Evolutionary conservation across 2,888 invertebrate genomes (phyloP).

Genomic region (Hartigia nigra): DNA sequence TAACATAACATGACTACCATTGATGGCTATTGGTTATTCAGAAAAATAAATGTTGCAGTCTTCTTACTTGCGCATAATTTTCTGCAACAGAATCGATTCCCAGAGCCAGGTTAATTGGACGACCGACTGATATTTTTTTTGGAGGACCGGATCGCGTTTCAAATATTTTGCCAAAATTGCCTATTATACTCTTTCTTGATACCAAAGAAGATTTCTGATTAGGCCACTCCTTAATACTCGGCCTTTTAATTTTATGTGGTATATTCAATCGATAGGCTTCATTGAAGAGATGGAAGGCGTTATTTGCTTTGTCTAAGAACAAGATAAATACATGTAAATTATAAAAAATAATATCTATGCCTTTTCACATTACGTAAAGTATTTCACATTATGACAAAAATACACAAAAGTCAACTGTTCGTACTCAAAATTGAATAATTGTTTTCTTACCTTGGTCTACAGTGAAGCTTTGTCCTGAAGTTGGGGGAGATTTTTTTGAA

Average conservation of each 20-base stretch:
- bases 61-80: background rate
- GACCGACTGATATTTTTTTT: background rate
- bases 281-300: background rate
- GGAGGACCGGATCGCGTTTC: background rate
- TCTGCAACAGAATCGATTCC: constrained; percentile 5
- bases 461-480: background rate
- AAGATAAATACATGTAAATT: background rate
- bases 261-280: background rate
- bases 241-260: background rate
- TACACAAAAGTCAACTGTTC: no score
- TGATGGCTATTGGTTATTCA: background rate
- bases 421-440: background rate
- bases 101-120: background rate
- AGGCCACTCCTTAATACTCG: background rate
- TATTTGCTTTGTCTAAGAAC: background rate
- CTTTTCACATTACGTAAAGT: no score
- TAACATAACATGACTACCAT: background rate
- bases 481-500: background rate
- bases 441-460: background rate
- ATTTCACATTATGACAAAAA: no score
- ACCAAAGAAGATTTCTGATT: background rate
- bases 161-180: background rate
- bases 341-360: background rate
- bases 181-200: background rate
- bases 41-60: background rate